Evolutionary conservation across 92 coral and sea anemone species (phyloP), one percentile per base, ranked within the genome.

Genomic region (Blastomussa wellsi): DNA sequence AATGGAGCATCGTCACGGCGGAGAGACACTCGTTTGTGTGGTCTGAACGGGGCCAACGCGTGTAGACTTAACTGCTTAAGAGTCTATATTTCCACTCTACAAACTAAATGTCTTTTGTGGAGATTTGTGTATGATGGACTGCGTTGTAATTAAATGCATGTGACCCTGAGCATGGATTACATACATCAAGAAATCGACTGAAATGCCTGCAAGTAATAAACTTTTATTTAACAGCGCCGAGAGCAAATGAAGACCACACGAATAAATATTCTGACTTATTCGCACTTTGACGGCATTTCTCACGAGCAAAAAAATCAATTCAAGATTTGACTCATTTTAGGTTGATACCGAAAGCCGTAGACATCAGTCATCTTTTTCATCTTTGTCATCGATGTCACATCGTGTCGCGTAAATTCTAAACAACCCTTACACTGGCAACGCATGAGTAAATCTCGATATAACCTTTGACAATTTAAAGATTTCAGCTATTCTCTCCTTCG

Each of bases 21-120:
- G 29, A 52, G 53, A 70, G 64, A 44, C 80, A 59, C 80, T 83
- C 44, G 65, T 39, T 59, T 83, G 87, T 83, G 87, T 74, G 87
- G 87, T 83, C 87, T 64, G 32, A 73, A 60, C 74, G 19, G 1
- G 37, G 29, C 39, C 60, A 72, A 24, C 24, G 52, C 37, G 37
- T 26, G 52, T 78, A 49, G 69, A 35, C 32, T 41, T 35, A 14
- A 33, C n/a, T n/a, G n/a, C n/a, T n/a, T n/a, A 55, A 77, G 19
- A 14, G 32, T 77, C 19, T 39, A 4, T 35, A 24, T 67, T 67
- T 67, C 15, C 8, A 13, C 17, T 49, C 33, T 17, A 26, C 24
- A 11, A 12, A 32, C 17, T 20, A 4, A 24, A 7, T 24, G 17
- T 36, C 49, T 24, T 57, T 48, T 16, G 12, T 47, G 66, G 51